Conservation (phyloP, 2,113 vertebrate species). For the Galbula dea region DNA sequence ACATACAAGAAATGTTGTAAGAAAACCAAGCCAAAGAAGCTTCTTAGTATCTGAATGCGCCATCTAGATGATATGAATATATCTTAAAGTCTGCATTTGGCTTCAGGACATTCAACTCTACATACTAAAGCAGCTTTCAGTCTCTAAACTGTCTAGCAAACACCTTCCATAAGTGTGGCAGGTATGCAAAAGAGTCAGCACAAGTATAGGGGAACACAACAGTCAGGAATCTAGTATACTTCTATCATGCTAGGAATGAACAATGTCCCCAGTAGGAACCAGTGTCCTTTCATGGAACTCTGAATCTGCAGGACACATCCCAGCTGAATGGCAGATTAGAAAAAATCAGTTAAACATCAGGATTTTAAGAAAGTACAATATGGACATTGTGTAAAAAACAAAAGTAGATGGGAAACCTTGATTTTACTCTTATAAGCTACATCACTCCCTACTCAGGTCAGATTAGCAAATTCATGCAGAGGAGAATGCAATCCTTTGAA, state of each 20-base stretch:
- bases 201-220: background rate
- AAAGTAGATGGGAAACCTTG: background rate
- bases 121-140: background rate
- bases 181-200: background rate
- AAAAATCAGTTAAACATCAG: background rate
- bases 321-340: background rate
- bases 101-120: background rate
- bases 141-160: background rate
- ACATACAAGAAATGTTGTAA: background rate
- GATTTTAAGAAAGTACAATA: background rate
- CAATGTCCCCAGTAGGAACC: background rate
- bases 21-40: background rate
- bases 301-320: background rate
- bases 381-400: background rate
- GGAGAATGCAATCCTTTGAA: background rate
- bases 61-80: background rate
- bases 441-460: background rate
- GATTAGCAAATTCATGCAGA: background rate
- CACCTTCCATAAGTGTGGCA: background rate
- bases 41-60: background rate
- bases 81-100: background rate
- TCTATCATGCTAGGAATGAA: background rate
- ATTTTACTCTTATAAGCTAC: background rate
- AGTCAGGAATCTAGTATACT: background rate
- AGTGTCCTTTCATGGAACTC: background rate